These are phyloP conservation scores for Dryas iulia DNA, from an alignment of 1,140 invertebrate genomes.

Conservation along the genomic window DNA sequence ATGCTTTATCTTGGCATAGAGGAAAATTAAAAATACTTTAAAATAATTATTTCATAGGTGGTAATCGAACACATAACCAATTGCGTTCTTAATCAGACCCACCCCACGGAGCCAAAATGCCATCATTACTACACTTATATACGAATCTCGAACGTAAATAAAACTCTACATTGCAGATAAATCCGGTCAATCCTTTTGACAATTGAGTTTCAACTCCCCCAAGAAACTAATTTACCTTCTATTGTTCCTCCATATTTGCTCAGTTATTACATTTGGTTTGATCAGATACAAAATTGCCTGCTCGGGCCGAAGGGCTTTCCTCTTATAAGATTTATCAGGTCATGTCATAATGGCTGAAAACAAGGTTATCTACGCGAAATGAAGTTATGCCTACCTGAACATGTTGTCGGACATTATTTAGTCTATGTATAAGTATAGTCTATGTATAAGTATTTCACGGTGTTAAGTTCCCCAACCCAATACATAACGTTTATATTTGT, in stretches of 20 bases:
- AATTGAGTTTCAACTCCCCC: constrained; percentile 61
- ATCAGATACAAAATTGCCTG: constrained; percentile 68
- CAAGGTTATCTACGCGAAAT: constrained; percentile 37
- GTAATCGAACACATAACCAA: no score
- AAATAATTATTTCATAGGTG: no score
- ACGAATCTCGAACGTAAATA: not conserved
- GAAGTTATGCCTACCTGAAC: constrained; percentile 19
- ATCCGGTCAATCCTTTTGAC: constrained; percentile 43
- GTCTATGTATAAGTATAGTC: no score
- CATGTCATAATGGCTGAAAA: constrained; percentile 31
- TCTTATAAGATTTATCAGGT: constrained; percentile 51
- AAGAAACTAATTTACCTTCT: constrained; percentile 68
- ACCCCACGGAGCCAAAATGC: no score
- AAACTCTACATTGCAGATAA: constrained; percentile 7
- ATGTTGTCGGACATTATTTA: not conserved
- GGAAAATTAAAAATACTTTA: no score
- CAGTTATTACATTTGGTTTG: constrained; percentile 69
- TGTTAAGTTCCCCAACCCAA: no score
- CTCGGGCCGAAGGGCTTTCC: constrained; percentile 40
- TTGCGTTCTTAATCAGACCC: no score
- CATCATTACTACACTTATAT: no score
- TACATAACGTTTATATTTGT: no score
- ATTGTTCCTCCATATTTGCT: constrained; percentile 71
- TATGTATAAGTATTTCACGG: no score
- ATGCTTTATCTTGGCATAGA: no score